Evolutionary conservation across 2,797 vertebrate species (phyloP), one percentile per base, ranked within the genome.

Genomic region (Myotis pilosus): DNA sequence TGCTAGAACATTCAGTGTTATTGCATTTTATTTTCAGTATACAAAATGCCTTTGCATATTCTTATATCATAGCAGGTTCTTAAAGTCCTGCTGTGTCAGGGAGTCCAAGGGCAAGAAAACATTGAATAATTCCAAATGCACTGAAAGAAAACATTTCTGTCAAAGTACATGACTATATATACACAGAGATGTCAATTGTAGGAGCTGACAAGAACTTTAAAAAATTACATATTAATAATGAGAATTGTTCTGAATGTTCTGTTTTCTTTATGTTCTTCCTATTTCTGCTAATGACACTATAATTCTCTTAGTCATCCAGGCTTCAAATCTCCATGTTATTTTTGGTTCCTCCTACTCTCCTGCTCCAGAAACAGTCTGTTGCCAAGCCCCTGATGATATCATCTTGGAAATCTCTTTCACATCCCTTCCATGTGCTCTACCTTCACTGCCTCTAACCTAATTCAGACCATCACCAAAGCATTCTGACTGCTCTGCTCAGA

Each of bases 11-110:
- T 47, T 47, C 36, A 55, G 44, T 71, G 22, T 83, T 75, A 28
- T 72, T 81, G 9, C 49, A 19, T 87, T 92, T 81, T 87, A 81
- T 81, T 89, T 93, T 94, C 51, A 76, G 30, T 66, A 79, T 69
- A 86, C 12, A 75, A 92, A 83, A 51, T 93, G 4, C 57, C 79
- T 69, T 13, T 53, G 28, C 6, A 36, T 64, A 57, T 47, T 89
- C 22, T 84, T 22, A 41, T 75, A 3, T 69, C 47, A 60, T 30
- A 71, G 74, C 17, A 44, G 64, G 30, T 36, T 90, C 30, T 92
- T 74, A 84, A 92, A 64, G 28, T 75, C 53, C 8, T 36, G 33
- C 23, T 22, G 7, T 28, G 19, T 38, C 25, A 87, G 19, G 23
- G 13, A 22, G 25, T 89, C 41, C 64, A 75, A 28, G 22, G 33